phyloP scores from a whole-genome alignment of 2,113 vertebrate species.

The Pelobates fuscus region DNA sequence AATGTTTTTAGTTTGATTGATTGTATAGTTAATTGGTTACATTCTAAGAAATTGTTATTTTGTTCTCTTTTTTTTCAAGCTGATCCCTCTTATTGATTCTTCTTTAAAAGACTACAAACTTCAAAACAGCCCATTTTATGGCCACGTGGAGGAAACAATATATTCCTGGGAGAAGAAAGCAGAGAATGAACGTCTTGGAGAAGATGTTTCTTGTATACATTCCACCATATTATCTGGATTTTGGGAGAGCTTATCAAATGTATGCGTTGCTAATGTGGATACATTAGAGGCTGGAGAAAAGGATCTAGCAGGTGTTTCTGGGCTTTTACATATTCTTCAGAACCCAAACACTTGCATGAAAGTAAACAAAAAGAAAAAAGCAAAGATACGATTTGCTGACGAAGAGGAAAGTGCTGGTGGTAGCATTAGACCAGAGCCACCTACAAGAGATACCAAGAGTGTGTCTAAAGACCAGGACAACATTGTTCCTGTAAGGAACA shows the following conservation, averaged over 20 bases:
- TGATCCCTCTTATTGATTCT: slow-evolving; percentile 77
- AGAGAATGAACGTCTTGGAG: slow-evolving; percentile 52
- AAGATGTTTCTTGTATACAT: slow-evolving; percentile 60
- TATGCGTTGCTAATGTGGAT: slow-evolving; percentile 75
- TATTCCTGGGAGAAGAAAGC: slow-evolving; percentile 85
- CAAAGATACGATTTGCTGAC: slow-evolving; percentile 78
- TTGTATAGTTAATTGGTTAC: neutral
- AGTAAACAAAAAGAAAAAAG: slow-evolving; percentile 68
- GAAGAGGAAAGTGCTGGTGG: slow-evolving; percentile 58
- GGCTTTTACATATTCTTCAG: slow-evolving; percentile 81
- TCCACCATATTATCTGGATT: slow-evolving; percentile 76
- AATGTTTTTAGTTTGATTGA: neutral
- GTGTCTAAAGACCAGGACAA: slow-evolving; percentile 13
- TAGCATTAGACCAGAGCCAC: slow-evolving; percentile 46
- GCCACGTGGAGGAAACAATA: slow-evolving; percentile 79
- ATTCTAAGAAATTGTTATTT: neutral
- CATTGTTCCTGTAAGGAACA: slow-evolving; percentile 4
- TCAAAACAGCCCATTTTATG: slow-evolving; percentile 81
- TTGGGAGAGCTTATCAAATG: slow-evolving; percentile 79
- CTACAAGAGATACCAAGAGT: slow-evolving; percentile 1
- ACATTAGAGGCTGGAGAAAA: slow-evolving; percentile 69
- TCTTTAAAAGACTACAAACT: slow-evolving; percentile 76
- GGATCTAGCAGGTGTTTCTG: slow-evolving; percentile 76
- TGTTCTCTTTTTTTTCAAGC: slow-evolving; percentile 66
- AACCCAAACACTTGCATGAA: slow-evolving; percentile 70